Percentiles rank a stretch among this genome's conserved stretches.
Conservation (phyloP, 2,113 vertebrate genomes). For the Apus apus region DNA sequence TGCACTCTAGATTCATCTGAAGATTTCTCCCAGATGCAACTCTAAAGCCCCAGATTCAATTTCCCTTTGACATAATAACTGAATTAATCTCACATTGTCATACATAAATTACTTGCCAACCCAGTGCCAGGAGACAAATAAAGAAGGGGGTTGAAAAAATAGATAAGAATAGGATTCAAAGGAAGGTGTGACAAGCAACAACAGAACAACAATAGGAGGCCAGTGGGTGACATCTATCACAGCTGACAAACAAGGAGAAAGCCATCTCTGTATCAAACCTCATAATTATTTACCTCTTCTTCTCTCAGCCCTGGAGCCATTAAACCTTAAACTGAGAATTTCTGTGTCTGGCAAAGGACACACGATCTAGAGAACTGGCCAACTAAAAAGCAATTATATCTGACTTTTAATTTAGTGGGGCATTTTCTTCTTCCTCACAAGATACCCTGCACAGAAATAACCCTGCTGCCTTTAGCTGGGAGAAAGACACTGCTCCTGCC, state of each 20-base stretch:
- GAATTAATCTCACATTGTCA: slow-evolving; percentile 77
- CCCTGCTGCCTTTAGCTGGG: background rate
- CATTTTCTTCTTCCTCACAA: background rate
- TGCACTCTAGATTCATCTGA: slow-evolving; percentile 69
- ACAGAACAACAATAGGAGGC: slow-evolving; percentile 61
- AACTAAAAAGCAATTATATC: background rate
- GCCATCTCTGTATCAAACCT: slow-evolving; percentile 17
- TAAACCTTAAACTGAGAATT: slow-evolving; percentile 24
- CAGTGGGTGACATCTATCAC: slow-evolving; percentile 67
- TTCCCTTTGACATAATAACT: slow-evolving; percentile 80
- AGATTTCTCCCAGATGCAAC: slow-evolving; percentile 74
- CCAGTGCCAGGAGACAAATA: slow-evolving; percentile 49
- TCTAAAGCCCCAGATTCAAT: slow-evolving; percentile 76
- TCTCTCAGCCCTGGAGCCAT: slow-evolving; percentile 33
- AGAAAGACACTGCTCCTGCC: background rate
- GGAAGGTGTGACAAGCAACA: slow-evolving; percentile 55
- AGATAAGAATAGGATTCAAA: slow-evolving; percentile 14
- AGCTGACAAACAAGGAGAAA: slow-evolving; percentile 69
- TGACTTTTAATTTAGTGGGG: background rate
- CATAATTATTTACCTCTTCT: slow-evolving; percentile 54
- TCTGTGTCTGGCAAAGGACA: slow-evolving; percentile 30
- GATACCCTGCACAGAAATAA: background rate
- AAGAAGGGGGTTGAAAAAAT: background rate
- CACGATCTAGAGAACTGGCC: slow-evolving; percentile 56
- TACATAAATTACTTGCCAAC: slow-evolving; percentile 76